Percentiles rank a stretch among this genome's conserved stretches.
Evolutionary conservation across 2,888 invertebrate species (phyloP).

Genomic region (Dendrolimus pini): DNA sequence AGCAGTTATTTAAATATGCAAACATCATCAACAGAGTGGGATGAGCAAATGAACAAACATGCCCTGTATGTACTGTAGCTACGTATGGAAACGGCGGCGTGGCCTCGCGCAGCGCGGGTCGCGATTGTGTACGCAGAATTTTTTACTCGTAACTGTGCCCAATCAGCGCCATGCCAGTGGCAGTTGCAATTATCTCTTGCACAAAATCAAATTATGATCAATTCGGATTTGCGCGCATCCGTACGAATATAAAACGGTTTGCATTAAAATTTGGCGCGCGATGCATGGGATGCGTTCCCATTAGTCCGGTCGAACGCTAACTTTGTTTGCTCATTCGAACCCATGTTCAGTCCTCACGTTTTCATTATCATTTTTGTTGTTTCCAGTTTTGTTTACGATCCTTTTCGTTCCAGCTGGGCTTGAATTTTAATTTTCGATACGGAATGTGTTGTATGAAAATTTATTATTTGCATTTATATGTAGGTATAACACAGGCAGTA

Average conservation of each 20-base stretch:
- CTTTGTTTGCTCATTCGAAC: slow-evolving; percentile 52
- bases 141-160: slow-evolving; percentile 57
- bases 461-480: too few relatives aligned
- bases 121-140: slow-evolving; percentile 31
- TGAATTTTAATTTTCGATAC: slow-evolving; percentile 23
- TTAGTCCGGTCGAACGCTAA: slow-evolving; percentile 59
- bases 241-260: slow-evolving; percentile 76
- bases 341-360: slow-evolving; percentile 37
- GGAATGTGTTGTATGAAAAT: too few relatives aligned
- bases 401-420: slow-evolving; percentile 29
- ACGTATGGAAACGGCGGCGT: slow-evolving; percentile 6
- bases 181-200: slow-evolving; percentile 74
- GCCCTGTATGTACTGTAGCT: not conserved
- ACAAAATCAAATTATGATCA: slow-evolving; percentile 77
- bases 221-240: slow-evolving; percentile 76
- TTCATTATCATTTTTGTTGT: slow-evolving; percentile 46
- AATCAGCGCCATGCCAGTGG: slow-evolving; percentile 73
- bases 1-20: slow-evolving; percentile 51
- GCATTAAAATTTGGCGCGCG: slow-evolving; percentile 73
- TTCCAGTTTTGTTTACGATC: slow-evolving; percentile 38
- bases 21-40: slow-evolving; percentile 64
- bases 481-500: too few relatives aligned
- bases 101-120: slow-evolving; percentile 8
- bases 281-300: slow-evolving; percentile 72
- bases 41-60: slow-evolving; percentile 46